phyloP scores from a whole-genome alignment of 1,140 invertebrate species.

The Temnothorax curvispinosus region DNA sequence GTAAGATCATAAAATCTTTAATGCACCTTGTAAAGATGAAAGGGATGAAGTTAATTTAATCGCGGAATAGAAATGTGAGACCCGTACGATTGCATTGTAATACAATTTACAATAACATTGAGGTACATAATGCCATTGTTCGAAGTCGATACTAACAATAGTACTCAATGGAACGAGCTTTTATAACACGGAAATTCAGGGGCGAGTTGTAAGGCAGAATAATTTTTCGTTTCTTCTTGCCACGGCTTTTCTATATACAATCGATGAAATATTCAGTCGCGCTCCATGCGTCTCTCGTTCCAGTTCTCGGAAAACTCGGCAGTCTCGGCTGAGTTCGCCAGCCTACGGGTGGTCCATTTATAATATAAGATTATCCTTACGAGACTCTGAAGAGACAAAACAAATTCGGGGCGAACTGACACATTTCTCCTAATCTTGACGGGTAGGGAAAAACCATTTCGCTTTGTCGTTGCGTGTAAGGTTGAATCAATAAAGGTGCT shows the following conservation, averaged over 20 bases:
- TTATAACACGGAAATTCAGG: background rate
- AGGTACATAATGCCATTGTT: background rate
- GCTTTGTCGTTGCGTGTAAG: background rate
- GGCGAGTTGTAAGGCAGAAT: background rate
- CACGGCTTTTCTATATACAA: slow-evolving; percentile 11
- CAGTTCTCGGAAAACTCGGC: background rate
- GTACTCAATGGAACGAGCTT: background rate
- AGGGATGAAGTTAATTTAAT: slow-evolving; percentile 3
- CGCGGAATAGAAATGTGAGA: background rate
- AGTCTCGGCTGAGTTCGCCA: slow-evolving; percentile 14
- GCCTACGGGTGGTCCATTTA: background rate
- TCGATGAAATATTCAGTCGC: slow-evolving; percentile 62
- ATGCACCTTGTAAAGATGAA: background rate
- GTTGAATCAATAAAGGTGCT: slow-evolving; percentile 48
- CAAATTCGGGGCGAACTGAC: background rate
- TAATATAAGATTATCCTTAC: slow-evolving; percentile 30
- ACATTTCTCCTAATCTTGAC: background rate
- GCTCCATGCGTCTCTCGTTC: background rate
- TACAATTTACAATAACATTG: slow-evolving; percentile 6
- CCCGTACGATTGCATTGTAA: background rate
- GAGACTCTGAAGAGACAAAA: background rate
- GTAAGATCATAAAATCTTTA: background rate
- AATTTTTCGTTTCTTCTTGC: slow-evolving; percentile 15
- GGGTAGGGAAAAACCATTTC: background rate
- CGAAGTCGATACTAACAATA: background rate